Conservation (phyloP, 2,888 invertebrate genomes). For the Pristionchus japonicus region DNA sequence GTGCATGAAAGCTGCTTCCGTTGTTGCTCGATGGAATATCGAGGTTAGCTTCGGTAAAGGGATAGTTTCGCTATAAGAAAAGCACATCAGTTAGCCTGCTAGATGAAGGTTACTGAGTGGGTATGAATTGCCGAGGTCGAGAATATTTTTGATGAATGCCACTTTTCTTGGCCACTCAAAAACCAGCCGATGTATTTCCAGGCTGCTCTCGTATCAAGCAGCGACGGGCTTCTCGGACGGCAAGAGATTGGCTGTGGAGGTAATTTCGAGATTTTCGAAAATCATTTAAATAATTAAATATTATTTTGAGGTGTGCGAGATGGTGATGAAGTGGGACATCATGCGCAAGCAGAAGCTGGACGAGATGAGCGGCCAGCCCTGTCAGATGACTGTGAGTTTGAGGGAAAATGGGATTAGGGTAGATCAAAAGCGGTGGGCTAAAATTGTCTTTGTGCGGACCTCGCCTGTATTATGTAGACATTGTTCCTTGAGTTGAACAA, state of each 20-base stretch:
- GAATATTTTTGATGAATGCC: too few species aligned
- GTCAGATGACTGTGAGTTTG: background rate
- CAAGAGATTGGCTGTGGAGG: slow-evolving; percentile 38
- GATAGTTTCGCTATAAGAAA: too few species aligned
- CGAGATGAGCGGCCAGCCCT: slow-evolving; percentile 51
- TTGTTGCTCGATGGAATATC: slow-evolving; percentile 96
- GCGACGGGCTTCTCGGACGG: slow-evolving; percentile 86
- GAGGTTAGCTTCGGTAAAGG: too few species aligned
- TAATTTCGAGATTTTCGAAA: background rate
- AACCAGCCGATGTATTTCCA: too few species aligned
- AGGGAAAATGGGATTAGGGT: background rate
- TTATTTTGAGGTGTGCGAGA: slow-evolving; percentile 87
- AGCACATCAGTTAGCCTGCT: too few species aligned
- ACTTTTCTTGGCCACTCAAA: too few species aligned
- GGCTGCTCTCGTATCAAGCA: slow-evolving; percentile 74
- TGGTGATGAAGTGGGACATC: slow-evolving; percentile 97
- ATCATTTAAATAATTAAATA: background rate
- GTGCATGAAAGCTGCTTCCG: slow-evolving; percentile 83
- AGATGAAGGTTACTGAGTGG: too few species aligned
- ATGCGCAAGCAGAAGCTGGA: slow-evolving; percentile 77
- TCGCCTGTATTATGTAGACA: background rate
- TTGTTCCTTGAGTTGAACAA: background rate
- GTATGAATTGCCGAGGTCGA: too few species aligned
- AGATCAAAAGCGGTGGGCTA: too few species aligned
- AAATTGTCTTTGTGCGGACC: background rate